phyloP scores from a whole-genome alignment of 2,113 vertebrate genomes.

The Anoplopoma fimbria region DNA sequence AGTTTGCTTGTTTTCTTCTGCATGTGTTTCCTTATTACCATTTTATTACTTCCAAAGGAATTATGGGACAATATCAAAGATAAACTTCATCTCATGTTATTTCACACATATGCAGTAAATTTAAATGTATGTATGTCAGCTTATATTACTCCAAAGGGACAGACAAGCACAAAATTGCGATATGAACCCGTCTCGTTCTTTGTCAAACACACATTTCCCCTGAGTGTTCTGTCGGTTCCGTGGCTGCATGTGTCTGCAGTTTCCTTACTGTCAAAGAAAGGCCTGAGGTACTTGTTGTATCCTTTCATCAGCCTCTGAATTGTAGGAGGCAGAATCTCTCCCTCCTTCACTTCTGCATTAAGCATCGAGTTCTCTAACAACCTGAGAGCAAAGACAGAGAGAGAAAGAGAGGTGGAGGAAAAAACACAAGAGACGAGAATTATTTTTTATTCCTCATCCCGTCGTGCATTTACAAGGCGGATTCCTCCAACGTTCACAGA shows the following conservation, averaged over 20 bases:
- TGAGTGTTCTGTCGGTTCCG: conserved; percentile 39
- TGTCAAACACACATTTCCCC: conserved; percentile 39
- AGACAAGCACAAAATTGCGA: conserved; percentile 10
- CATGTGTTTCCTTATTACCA: background rate
- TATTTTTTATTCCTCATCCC: conserved; percentile 3
- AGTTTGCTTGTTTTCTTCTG: background rate
- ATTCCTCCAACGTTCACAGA: conserved; percentile 7
- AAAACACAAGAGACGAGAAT: conserved; percentile 15
- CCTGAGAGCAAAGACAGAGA: conserved; percentile 71
- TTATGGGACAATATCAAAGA: conserved; percentile 3
- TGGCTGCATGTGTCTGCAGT: conserved; percentile 52
- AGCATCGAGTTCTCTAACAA: conserved; percentile 81
- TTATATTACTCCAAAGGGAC: conserved; percentile 25
- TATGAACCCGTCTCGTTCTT: conserved; percentile 14
- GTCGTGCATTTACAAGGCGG: conserved; percentile 13
- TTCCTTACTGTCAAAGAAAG: conserved; percentile 92
- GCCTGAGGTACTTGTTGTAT: conserved; percentile 94
- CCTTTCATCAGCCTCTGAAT: conserved; percentile 94
- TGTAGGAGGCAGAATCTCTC: conserved; percentile 90
- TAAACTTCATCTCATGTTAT: background rate
- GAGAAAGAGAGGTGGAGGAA: conserved; percentile 19
- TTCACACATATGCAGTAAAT: conserved; percentile 2
- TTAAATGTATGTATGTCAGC: conserved; percentile 42
- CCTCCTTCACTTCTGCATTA: conserved; percentile 85
- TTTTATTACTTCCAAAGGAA: background rate